Base-by-base conservation (phyloP, 2,888 invertebrate species). In the Drepana falcataria region DNA sequence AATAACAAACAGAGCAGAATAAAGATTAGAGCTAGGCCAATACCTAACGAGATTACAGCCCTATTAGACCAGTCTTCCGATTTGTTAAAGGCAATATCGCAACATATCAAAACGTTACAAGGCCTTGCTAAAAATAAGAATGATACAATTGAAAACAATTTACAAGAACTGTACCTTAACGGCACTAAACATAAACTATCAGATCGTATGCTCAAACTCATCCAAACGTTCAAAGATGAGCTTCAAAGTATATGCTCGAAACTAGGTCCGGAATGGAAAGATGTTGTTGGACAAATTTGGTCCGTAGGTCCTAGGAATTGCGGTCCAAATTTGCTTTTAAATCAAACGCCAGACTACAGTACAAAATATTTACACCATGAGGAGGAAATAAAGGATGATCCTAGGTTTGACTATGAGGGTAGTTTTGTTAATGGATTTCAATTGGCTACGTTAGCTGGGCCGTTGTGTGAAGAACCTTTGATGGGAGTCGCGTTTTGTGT, bases 401-500 rank as follows among this genome's bases (percentile, higher is more conserved):
- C 87, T 0, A 90, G 94, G 51, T 91, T 91, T 56, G 93, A 93
- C 67, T 93, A 92, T 77, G 96, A 96, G 71, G 95, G 94, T 75
- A 95, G 95, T 79, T 94, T 98, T 76, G 92, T 97, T 2, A 96
- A 96, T 84, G 97, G 97, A 5, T 95, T 98, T 84, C 96, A 97
- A 92, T 83, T 97, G 82, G 96, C 96, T 4, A 94, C 97, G 35
- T 84, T 95, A 54, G 94, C 97, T 48, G 99, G 99, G 0, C 99
- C 99, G 0, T 82, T 99, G 49, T 99, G 99, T 85, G 98, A 98
- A 71, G 99, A 99, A 77, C 98, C 98, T 2, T 95, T 99, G 95
- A 96, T 95, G 91, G 99, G 99, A 1, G 97, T 99, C 1, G 96
- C 95, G 33, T 98, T 99, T 86, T 91, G 96, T 54, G 93, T 99